Conservation (phyloP, 2,888 invertebrate genomes). For the Eugnorisma glareosa region DNA sequence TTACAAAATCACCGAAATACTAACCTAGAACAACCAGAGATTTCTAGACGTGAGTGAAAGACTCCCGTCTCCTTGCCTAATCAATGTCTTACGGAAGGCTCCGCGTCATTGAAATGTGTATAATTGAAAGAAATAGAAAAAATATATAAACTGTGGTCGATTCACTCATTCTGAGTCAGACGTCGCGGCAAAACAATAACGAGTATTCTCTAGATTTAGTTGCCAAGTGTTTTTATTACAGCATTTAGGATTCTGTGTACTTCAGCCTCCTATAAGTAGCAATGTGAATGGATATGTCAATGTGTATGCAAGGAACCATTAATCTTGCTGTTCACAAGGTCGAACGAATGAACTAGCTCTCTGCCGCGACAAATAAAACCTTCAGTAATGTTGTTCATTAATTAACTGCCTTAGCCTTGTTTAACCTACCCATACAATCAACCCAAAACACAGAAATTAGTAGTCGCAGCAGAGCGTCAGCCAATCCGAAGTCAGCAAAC, state of each 20-base stretch:
- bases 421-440: constrained; percentile 21
- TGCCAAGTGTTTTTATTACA: constrained; percentile 55
- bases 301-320: constrained; percentile 18
- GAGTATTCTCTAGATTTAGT: constrained; percentile 45
- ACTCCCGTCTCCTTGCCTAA: constrained; percentile 21
- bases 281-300: constrained; percentile 24
- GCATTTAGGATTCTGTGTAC: constrained; percentile 31
- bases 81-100: constrained; percentile 46
- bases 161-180: constrained; percentile 54
- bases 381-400: constrained; percentile 11
- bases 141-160: constrained; percentile 33
- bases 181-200: constrained; percentile 43
- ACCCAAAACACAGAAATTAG: constrained; percentile 27
- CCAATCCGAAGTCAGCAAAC: constrained; percentile 27
- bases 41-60: constrained; percentile 22
- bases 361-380: constrained; percentile 5
- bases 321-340: constrained; percentile 34
- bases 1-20: constrained; percentile 9
- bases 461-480: constrained; percentile 29
- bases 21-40: constrained; percentile 3
- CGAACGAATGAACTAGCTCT: constrained; percentile 7
- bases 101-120: constrained; percentile 46
- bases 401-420: not conserved
- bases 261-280: not conserved
- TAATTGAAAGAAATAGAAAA: constrained; percentile 39